Conservation (phyloP, 2,888 invertebrate genomes). For the Platerodrilus igneus region DNA sequence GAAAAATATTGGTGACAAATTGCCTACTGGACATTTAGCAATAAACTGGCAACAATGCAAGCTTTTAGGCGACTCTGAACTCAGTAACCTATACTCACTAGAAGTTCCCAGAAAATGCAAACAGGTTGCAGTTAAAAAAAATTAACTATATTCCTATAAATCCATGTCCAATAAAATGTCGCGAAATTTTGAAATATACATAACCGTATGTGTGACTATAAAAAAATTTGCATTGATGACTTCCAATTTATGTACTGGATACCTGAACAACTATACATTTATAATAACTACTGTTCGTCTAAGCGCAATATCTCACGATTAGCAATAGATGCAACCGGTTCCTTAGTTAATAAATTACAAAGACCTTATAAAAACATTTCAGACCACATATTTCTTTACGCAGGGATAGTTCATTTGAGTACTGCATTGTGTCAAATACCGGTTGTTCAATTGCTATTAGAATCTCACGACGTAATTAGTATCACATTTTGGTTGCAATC, state of each 20-base stretch:
- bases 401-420: conserved; percentile 12
- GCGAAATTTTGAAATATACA: conserved; percentile 5
- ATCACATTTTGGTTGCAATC: conserved; percentile 11
- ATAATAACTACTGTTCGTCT: conserved; percentile 10
- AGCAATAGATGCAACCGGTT: conserved; percentile 17
- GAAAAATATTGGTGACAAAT: background rate
- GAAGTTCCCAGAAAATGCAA: conserved; percentile 5
- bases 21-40: background rate
- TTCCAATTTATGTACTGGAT: conserved; percentile 16
- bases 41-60: background rate
- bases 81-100: conserved; percentile 3
- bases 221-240: conserved; percentile 7
- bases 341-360: conserved; percentile 2
- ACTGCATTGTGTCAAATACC: conserved; percentile 10
- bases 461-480: conserved; percentile 9
- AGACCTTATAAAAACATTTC: conserved; percentile 10
- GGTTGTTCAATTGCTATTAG: conserved; percentile 17
- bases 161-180: background rate
- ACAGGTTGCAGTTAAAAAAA: conserved; percentile 1
- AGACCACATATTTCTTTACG: conserved; percentile 13
- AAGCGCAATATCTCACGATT: background rate
- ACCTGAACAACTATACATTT: conserved; percentile 14
- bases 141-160: background rate
- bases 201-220: conserved; percentile 2
- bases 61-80: background rate